phyloP scores from a whole-genome alignment of 2,797 vertebrate species.

The Orestias chungarensis region DNA sequence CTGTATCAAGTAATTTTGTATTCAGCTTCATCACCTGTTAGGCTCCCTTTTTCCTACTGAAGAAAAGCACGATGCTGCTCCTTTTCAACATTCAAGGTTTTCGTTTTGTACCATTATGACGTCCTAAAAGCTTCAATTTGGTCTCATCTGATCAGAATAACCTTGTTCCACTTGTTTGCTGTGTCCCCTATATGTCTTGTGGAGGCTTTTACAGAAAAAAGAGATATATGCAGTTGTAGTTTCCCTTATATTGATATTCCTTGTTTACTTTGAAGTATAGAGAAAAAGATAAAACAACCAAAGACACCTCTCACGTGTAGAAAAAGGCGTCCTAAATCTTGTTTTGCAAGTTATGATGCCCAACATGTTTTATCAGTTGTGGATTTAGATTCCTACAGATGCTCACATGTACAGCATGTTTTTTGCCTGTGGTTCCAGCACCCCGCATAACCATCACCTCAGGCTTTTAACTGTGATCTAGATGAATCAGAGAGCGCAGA shows the following conservation, averaged over 20 bases:
- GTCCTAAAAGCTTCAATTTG: not conserved
- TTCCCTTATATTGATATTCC: not conserved
- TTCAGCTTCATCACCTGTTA: not conserved
- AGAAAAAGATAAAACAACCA: not conserved
- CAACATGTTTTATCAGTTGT: not conserved
- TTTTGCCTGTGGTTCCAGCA: slow-evolving; percentile 18
- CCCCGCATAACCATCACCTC: slow-evolving; percentile 40
- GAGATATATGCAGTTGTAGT: not conserved
- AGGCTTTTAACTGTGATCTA: slow-evolving; percentile 37
- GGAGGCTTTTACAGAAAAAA: too few relatives aligned
- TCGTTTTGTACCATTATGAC: not conserved
- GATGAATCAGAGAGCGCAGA: slow-evolving; percentile 50
- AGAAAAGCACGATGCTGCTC: not conserved
- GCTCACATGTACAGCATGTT: not conserved
- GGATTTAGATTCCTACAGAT: not conserved
- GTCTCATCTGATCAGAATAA: not conserved
- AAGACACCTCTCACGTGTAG: not conserved
- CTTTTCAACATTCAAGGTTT: not conserved
- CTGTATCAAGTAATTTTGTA: not conserved
- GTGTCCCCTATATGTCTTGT: too few relatives aligned
- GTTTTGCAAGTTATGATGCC: not conserved
- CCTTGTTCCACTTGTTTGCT: not conserved
- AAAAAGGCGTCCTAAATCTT: not conserved
- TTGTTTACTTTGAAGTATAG: not conserved
- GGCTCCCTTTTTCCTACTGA: not conserved